Base-by-base conservation (phyloP, 2,113 vertebrate genomes). In the Lepisosteus osseus region DNA sequence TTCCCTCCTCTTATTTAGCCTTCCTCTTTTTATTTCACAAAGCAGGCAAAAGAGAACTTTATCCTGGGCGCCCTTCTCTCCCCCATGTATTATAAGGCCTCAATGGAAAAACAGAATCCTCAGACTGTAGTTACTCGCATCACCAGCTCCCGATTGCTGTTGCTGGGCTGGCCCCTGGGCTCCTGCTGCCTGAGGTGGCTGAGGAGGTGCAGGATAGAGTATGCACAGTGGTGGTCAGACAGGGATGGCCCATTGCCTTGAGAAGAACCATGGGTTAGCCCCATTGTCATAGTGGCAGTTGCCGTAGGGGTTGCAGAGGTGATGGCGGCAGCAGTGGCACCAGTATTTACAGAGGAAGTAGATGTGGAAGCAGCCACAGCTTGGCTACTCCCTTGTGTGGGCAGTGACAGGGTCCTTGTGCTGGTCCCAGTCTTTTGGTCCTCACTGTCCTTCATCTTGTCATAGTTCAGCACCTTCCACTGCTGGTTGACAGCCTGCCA, bases 401-500 rank as follows among this genome's bases (percentile, higher is more conserved):
- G 90, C 78, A 92, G 93, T 75, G 91, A 91, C 65, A 92, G 88
- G 78, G 95, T 96, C 85, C 93, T 93, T 83, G 95, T 93, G 72
- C 82, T 78, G 74, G 90, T 83, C 67, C 85, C 82, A 8, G 91
- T 82, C 85, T 97, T 97, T 87, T 94, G 90, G 62, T 98, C 96
- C 70, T 95, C 91, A 62, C 94, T 86, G 92, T 99, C 97, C 88
- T 94, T 93, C 3, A 94, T 85, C 90, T 98, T 99, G 80, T 98
- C 93, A 78, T 99, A 99, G 90, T 99, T 99, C 82, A 99, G 86
- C 77, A 99, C 97, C 87, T 98, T 98, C 97, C 97, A 99, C 84
- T 99, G 96, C 87, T 99, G 97, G 91, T 99, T 99, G 79, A 99
- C 96, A 0, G 97, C 97, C 86, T 98, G 97, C 97, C 97, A 99